These are phyloP conservation scores for Cyanoramphus novaezelandiae DNA, from an alignment of 2,113 vertebrate genomes.

Conservation along the genomic window DNA sequence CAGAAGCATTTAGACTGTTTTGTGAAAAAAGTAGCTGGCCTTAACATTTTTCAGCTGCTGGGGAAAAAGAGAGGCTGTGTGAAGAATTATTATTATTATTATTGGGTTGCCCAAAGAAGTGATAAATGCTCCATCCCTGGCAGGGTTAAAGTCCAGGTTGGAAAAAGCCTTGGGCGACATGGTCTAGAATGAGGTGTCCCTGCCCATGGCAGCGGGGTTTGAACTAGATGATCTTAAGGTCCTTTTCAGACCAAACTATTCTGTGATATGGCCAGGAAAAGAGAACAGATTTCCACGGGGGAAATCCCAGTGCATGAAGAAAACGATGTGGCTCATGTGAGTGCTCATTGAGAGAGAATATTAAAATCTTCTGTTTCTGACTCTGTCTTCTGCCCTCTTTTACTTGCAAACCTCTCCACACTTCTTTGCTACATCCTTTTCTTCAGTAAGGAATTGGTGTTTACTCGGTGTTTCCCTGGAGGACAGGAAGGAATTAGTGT, in stretches of 20 bases:
- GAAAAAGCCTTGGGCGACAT: not conserved
- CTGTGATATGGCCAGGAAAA: not conserved
- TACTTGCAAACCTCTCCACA: not conserved
- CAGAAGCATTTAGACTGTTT: not conserved
- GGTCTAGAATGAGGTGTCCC: not conserved
- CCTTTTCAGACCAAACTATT: not conserved
- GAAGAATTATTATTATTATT: not conserved
- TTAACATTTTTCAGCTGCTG: not conserved
- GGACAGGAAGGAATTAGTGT: not conserved
- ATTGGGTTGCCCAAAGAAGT: not conserved
- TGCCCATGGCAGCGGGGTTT: not conserved
- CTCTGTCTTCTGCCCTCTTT: not conserved
- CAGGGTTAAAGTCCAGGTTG: not conserved
- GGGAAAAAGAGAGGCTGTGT: not conserved
- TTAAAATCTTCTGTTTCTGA: not conserved
- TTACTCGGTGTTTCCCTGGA: not conserved
- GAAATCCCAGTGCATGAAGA: not conserved
- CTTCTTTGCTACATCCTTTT: not conserved
- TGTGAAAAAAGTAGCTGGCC: not conserved
- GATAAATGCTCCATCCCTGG: not conserved
- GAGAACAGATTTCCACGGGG: not conserved
- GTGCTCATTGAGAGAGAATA: rapidly evolving
- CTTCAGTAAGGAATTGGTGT: not conserved
- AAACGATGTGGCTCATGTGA: not conserved
- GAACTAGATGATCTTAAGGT: not conserved